Evolutionary conservation across 2,888 invertebrate species (phyloP).

Genomic region (Alcis repandata): DNA sequence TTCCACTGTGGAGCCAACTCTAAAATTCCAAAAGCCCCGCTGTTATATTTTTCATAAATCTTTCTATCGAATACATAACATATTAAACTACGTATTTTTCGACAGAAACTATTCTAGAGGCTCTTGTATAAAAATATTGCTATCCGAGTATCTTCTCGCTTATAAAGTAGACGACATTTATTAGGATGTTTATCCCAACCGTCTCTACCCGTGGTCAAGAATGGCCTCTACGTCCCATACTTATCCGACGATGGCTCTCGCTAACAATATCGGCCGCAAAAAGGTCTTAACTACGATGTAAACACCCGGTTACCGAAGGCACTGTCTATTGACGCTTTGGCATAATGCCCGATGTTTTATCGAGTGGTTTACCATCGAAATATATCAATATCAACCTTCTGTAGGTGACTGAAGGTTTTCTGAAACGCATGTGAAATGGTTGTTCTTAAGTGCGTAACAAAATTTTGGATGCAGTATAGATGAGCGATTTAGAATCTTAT

Average conservation of each 20-base stretch:
- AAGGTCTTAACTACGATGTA: slow-evolving; percentile 55
- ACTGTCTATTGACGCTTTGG: slow-evolving; percentile 58
- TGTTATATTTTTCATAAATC: too few species aligned
- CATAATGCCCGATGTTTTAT: slow-evolving; percentile 50
- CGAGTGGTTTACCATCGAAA: not conserved
- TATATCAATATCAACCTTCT: slow-evolving; percentile 24
- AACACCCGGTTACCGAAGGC: slow-evolving; percentile 53
- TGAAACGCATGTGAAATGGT: slow-evolving; percentile 5
- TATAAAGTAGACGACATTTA: slow-evolving; percentile 6
- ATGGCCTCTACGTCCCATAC: slow-evolving; percentile 28
- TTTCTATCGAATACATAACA: too few species aligned
- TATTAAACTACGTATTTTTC: too few species aligned
- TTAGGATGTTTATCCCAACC: slow-evolving; percentile 20
- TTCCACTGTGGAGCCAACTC: too few species aligned
- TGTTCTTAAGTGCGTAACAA: slow-evolving; percentile 27
- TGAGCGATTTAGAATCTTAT: slow-evolving; percentile 29
- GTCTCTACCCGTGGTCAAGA: slow-evolving; percentile 25
- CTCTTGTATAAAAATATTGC: not conserved
- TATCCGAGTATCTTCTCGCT: not conserved
- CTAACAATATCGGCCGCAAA: slow-evolving; percentile 53
- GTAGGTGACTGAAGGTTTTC: slow-evolving; percentile 18
- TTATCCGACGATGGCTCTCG: slow-evolving; percentile 38
- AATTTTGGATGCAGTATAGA: slow-evolving; percentile 7
- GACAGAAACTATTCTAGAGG: too few species aligned
- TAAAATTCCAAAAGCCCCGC: too few species aligned